Conservation (phyloP, 2,888 invertebrate species). For the Stenotaenia linearis region DNA sequence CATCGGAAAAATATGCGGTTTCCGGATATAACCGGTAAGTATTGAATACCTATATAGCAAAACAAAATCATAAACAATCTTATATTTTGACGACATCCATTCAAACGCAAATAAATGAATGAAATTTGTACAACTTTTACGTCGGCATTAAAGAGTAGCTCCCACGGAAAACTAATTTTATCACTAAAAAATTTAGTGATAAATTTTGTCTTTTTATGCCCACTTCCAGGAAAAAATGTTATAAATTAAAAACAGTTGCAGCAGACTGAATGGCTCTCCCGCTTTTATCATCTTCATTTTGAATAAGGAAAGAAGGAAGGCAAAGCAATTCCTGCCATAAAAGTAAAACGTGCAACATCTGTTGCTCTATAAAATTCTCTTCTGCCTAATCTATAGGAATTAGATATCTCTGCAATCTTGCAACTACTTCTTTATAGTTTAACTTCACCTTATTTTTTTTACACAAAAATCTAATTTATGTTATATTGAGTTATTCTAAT, state of each 20-base stretch:
- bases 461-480: not conserved
- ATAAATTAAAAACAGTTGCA: slow-evolving; percentile 1
- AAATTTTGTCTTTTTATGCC: not conserved
- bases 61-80: too few relatives aligned
- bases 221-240: not conserved
- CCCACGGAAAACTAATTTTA: not conserved
- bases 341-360: slow-evolving; percentile 9
- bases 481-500: not conserved
- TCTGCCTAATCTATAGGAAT: not conserved
- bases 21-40: too few relatives aligned
- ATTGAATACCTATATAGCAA: too few relatives aligned
- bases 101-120: not conserved
- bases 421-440: not conserved
- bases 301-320: not conserved
- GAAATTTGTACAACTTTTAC: not conserved
- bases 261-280: not conserved
- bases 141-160: not conserved
- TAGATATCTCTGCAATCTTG: not conserved
- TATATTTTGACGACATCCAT: too few relatives aligned
- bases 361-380: slow-evolving; percentile 5
- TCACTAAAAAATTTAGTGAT: not conserved
- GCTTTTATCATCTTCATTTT: slow-evolving; percentile 4
- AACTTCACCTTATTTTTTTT: not conserved
- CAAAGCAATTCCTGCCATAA: not conserved
- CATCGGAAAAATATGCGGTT: too few relatives aligned